These are phyloP conservation scores for Pristionchus entomophagus DNA, from an alignment of 2,888 invertebrate species.

Conservation along the genomic window DNA sequence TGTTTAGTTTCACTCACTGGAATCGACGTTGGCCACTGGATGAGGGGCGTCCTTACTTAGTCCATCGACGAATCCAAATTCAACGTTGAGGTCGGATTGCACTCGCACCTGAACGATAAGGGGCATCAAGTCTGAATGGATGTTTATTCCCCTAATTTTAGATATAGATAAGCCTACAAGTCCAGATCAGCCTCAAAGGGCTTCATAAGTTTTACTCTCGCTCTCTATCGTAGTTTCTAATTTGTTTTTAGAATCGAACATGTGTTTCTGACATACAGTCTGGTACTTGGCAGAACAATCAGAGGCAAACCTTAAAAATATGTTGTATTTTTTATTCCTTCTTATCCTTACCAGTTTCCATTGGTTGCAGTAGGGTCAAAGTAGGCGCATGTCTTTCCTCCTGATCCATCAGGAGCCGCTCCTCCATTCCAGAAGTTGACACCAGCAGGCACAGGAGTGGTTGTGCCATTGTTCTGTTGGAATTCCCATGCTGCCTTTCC, in stretches of 20 bases:
- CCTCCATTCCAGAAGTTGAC: conserved; percentile 20
- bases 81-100: conserved; percentile 63
- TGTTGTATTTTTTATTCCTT: neutral
- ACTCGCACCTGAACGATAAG: conserved; percentile 53
- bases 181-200: neutral
- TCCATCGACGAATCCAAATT: conserved; percentile 59
- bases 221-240: too few relatives aligned
- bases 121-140: neutral
- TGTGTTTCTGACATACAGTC: conserved; percentile 64
- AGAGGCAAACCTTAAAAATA: neutral
- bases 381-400: conserved; percentile 32
- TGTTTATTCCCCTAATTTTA: neutral
- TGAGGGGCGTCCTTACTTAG: conserved; percentile 56
- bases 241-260: conserved; percentile 52
- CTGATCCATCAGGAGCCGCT: neutral
- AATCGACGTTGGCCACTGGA: conserved; percentile 44
- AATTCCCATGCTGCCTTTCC: neutral
- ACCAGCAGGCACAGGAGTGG: neutral
- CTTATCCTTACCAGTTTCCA: conserved; percentile 33
- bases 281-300: neutral
- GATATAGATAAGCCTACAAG: neutral
- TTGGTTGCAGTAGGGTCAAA: neutral
- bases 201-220: too few relatives aligned
- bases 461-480: conserved; percentile 18
- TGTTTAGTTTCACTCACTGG: neutral